phyloP scores from a whole-genome alignment of 92 coral and sea anemone species.

The Anthopleura xanthogrammica region DNA sequence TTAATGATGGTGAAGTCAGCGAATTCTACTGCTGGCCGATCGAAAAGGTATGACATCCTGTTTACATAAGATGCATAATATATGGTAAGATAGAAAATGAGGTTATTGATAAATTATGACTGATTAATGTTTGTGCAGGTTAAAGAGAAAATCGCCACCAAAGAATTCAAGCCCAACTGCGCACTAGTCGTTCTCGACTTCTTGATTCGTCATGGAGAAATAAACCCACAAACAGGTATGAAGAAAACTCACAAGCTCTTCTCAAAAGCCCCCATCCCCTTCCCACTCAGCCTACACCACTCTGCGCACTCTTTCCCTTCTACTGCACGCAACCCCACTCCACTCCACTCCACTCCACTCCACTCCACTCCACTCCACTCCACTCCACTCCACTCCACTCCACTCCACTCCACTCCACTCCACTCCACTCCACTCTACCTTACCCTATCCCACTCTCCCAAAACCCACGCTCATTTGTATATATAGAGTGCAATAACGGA shows the following conservation, averaged over 20 bases:
- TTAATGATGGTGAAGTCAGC: slow-evolving; percentile 90
- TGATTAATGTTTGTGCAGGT: slow-evolving; percentile 43
- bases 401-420: no score
- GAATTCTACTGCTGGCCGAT: slow-evolving; percentile 93
- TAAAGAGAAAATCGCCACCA: slow-evolving; percentile 75
- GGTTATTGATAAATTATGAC: no score
- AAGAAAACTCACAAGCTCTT: not conserved
- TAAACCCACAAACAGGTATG: slow-evolving; percentile 79
- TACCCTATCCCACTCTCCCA: no score
- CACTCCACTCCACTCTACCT: no score
- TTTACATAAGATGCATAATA: not conserved
- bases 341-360: not conserved
- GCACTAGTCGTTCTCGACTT: slow-evolving; percentile 92
- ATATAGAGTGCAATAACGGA: no score
- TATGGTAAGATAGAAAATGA: no score
- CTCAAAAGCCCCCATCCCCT: no score
- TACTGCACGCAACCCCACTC: not conserved
- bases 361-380: not conserved
- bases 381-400: no score
- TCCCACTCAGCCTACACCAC: no score
- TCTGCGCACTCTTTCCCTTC: no score
- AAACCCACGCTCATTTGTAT: no score
- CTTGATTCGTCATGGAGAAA: slow-evolving; percentile 85
- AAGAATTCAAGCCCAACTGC: slow-evolving; percentile 92
- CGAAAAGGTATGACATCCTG: slow-evolving; percentile 64